Evolutionary conservation across 2,113 vertebrate species (phyloP).

Genomic region (Cyanoramphus novaezelandiae): DNA sequence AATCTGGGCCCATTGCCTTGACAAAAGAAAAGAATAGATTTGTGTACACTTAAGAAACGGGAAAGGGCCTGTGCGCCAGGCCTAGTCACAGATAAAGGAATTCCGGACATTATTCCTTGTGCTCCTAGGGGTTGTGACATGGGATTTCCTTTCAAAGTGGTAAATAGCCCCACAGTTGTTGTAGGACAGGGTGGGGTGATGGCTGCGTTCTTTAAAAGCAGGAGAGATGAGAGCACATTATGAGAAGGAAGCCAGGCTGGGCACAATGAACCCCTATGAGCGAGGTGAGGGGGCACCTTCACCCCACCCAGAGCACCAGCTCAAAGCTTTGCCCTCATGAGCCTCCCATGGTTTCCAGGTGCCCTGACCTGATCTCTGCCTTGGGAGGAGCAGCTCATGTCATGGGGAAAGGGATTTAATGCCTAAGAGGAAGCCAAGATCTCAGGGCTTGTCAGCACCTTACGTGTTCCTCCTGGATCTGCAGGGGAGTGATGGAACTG

Average conservation of each 20-base stretch:
- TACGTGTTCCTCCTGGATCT: fast-evolving
- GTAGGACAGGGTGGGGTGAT: not conserved
- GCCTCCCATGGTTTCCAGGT: not conserved
- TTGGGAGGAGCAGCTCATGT: not conserved
- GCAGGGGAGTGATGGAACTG: fast-evolving
- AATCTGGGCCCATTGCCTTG: conserved; percentile 30
- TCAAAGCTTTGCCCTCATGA: not conserved
- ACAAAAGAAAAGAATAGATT: conserved; percentile 64
- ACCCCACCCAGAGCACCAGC: not conserved
- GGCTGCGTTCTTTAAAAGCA: not conserved
- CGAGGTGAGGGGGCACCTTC: not conserved
- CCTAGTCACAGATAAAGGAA: conserved; percentile 77
- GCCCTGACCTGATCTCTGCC: not conserved
- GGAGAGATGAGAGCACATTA: not conserved
- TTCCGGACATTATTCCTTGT: conserved; percentile 81
- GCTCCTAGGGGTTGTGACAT: conserved; percentile 70
- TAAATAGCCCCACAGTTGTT: conserved; percentile 55
- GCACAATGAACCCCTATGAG: not conserved
- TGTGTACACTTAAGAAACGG: conserved; percentile 64
- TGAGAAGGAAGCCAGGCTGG: not conserved
- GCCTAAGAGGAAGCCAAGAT: not conserved
- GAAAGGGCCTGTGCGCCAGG: conserved; percentile 63
- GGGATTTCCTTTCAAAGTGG: conserved; percentile 75
- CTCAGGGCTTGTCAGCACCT: not conserved
- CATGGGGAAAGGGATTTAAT: not conserved